These are phyloP conservation scores for Hippocampus kuda DNA, from an alignment of 2,797 vertebrate species.

Conservation along the genomic window DNA sequence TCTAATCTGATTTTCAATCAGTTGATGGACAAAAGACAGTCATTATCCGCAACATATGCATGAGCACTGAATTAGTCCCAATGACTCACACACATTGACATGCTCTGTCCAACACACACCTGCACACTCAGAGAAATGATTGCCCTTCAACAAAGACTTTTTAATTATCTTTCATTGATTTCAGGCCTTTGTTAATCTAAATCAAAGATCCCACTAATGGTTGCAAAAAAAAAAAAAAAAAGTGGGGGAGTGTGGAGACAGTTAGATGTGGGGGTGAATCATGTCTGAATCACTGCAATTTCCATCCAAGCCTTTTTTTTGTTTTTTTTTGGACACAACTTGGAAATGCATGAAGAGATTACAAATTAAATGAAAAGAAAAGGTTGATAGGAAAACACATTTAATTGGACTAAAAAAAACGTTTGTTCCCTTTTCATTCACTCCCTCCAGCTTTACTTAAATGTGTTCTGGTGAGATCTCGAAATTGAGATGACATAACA, in stretches of 20 bases:
- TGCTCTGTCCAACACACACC: conserved; percentile 23
- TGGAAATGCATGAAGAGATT: conserved; percentile 22
- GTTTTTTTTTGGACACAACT: conserved; percentile 21
- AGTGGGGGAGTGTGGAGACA: conserved; percentile 8
- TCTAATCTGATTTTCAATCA: conserved; percentile 11
- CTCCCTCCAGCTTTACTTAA: not conserved
- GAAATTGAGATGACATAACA: not conserved
- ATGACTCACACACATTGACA: conserved; percentile 18
- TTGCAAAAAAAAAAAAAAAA: conserved; percentile 32
- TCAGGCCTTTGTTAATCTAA: conserved; percentile 53
- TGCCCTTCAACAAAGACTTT: conserved; percentile 58
- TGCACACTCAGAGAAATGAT: conserved; percentile 37
- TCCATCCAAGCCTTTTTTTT: conserved; percentile 18
- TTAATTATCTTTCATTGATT: conserved; percentile 66
- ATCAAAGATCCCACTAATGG: conserved; percentile 60
- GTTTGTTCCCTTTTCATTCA: conserved; percentile 8
- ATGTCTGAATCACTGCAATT: conserved; percentile 35
- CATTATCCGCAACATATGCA: conserved; percentile 10
- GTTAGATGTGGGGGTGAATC: conserved; percentile 35
- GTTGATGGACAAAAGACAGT: not conserved
- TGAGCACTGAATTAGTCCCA: conserved; percentile 6
- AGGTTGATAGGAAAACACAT: not conserved
- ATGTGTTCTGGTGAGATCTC: not conserved
- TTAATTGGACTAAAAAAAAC: conserved; percentile 4
- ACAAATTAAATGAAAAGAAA: conserved; percentile 31